These are phyloP conservation scores for Hydropsyche tenuis DNA, from an alignment of 1,140 invertebrate species.

Conservation along the genomic window DNA sequence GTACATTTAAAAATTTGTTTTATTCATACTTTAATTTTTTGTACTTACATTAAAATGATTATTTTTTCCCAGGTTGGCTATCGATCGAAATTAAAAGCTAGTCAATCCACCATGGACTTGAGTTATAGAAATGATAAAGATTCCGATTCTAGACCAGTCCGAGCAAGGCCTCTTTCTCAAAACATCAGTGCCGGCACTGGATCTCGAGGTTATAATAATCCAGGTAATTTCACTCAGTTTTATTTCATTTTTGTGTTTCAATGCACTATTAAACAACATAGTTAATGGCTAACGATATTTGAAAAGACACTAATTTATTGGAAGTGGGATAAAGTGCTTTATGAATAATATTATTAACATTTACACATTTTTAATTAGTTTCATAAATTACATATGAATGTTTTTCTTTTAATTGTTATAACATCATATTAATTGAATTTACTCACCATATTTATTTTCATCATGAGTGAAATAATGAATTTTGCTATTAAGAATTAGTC, in stretches of 20 bases:
- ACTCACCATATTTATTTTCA: background rate
- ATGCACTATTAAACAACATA: conserved; percentile 10
- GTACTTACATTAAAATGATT: background rate
- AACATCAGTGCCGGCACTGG: conserved; percentile 27
- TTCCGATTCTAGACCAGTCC: conserved; percentile 25
- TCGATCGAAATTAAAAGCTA: conserved; percentile 76
- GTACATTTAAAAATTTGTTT: conserved; percentile 55
- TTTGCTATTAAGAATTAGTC: background rate
- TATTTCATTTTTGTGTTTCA: conserved; percentile 11
- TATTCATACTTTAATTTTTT: background rate
- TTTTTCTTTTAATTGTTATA: background rate
- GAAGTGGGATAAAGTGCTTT: background rate
- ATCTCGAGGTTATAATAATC: conserved; percentile 34
- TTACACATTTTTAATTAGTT: background rate
- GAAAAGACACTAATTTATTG: too few relatives aligned
- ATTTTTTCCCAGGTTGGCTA: conserved; percentile 70
- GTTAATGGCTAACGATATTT: background rate
- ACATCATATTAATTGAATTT: background rate
- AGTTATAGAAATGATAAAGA: conserved; percentile 59
- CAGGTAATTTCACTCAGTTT: conserved; percentile 9
- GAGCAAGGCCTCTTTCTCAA: conserved; percentile 43
- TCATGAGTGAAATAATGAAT: background rate
- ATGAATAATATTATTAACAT: background rate
- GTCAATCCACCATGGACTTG: conserved; percentile 68
- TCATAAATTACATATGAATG: background rate